Evolutionary conservation across 2,797 vertebrate species (phyloP), one percentile per base, ranked within the genome.

Genomic region (Parambassis ranga): DNA sequence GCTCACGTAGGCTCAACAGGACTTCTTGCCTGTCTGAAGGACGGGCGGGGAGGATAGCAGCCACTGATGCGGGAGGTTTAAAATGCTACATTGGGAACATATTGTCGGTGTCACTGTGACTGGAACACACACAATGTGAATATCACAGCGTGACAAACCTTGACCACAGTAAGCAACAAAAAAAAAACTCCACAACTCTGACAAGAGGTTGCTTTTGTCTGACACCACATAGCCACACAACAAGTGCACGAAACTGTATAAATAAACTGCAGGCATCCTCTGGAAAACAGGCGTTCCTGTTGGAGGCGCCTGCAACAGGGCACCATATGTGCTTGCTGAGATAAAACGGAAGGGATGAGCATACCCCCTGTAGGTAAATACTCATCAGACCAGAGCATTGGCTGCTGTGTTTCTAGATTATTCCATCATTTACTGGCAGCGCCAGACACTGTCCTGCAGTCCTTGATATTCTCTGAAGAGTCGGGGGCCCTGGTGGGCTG

Each of bases 371-470:
- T 76, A 82, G 85, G 81, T 85, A 87, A 82, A 76, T 77, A 81
- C 83, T 84, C 86, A 90, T 89, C 85, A 87, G 83, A 87, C 80
- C 84, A 83, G 73, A 88, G 75, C 83, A 81, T 71, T 81, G 82
- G 88, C 86, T 85, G 85, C 89, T 85, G 83, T 65, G 71, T 70
- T 83, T 87, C 79, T 71, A 87, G 75, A 91, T 91, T 90, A 89
- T 81, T 82, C 81, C 85, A 84, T 85, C 81, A 74, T 86, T 90
- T 82, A 59, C 64, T 77, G 82, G 83, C 77, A 72, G 72, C 57
- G 71, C 65, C 70, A 74, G 58, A 55, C 77, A 38, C 66, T 59
- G 70, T 82, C 72, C 71, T 79, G 81, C 74, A 72, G 75, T 78
- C 85, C 81, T 78, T 68, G 68, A 79, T 75, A 81, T 75, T 74